Base-by-base conservation (phyloP, 2,797 vertebrate species). In the Acipenser transmontanus region DNA sequence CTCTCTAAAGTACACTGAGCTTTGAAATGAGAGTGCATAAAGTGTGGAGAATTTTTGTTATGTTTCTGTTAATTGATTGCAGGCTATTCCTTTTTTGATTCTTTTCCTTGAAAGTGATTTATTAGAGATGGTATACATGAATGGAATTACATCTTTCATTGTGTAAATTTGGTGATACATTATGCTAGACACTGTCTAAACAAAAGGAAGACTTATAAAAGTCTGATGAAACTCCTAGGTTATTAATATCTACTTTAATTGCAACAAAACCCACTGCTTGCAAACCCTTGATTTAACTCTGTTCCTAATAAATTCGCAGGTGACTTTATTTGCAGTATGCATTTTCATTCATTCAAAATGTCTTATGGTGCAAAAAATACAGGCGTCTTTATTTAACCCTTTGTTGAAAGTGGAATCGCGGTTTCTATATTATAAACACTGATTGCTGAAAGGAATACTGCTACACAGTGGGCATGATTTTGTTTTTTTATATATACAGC, bases 41-140 rank as follows among this genome's bases (percentile, higher is more conserved):
- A 73, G 78, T 75, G 71, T 66, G 65, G 67, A 69, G 67, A 79
- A 68, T 9, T 54, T 71, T 76, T 70, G 68, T 71, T 74, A 71
- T 80, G 75, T 78, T 83, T 81, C 79, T 80, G 76, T 78, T 79
- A 82, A 80, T 77, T 80, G 77, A 82, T 82, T 77, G 73, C 69
- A 73, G 69, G 73, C 74, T 82, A 79, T 78, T 78, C 75, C 70
- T 78, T 69, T 68, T 69, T 73, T 34, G 34, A 34, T 34, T 34
- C 20, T 63, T 68, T 74, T 72, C 70, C 64, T 71, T 49, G 66
- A 70, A 70, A 66, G 76, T 83, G 77, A 85, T 83, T 83, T 82
- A 83, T 81, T 78, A 73, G 73, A 70, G 69, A 60, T 77, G 72
- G 59, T 76, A 75, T 78, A 68, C 70, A 69, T 81, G 72, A 73